A percentile compares a stretch with the other conserved stretches of the same genome.
These are phyloP conservation scores for Autographa gamma DNA, from an alignment of 2,888 invertebrate genomes.

Conservation along the genomic window DNA sequence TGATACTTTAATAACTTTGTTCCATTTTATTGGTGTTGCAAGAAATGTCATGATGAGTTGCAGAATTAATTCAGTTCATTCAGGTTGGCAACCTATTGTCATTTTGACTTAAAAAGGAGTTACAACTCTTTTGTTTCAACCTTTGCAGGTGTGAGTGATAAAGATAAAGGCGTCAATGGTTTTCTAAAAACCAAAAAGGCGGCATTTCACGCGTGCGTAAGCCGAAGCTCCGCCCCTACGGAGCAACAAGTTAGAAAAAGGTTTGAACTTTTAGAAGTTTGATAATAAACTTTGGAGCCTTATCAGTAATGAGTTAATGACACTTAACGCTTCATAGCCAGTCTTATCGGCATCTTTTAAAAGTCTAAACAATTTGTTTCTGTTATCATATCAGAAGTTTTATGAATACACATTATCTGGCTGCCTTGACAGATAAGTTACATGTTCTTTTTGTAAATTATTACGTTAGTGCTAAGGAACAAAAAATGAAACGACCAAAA, in stretches of 20 bases:
- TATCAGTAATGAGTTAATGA: slow-evolving; percentile 27
- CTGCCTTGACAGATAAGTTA: slow-evolving; percentile 52
- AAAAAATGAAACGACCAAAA: slow-evolving; percentile 25
- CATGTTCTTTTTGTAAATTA: slow-evolving; percentile 27
- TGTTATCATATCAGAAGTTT: slow-evolving; percentile 47
- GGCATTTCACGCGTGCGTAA: slow-evolving; percentile 75
- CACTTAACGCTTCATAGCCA: slow-evolving; percentile 25
- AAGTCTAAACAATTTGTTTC: slow-evolving; percentile 43
- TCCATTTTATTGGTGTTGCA: slow-evolving; percentile 14
- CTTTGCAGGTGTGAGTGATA: not conserved
- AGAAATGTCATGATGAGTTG: slow-evolving; percentile 10
- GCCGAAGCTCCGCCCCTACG: slow-evolving; percentile 75
- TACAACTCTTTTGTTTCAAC: not conserved
- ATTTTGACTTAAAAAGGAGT: not conserved
- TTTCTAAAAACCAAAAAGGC: slow-evolving; percentile 54
- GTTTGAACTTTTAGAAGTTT: slow-evolving; percentile 20
- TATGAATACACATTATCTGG: slow-evolving; percentile 38
- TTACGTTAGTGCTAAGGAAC: slow-evolving; percentile 20
- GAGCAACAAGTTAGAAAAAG: slow-evolving; percentile 76
- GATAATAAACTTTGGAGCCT: slow-evolving; percentile 23
- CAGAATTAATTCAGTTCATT: not conserved
- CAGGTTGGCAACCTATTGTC: not conserved
- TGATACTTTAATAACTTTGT: slow-evolving; percentile 24
- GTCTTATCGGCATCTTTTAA: slow-evolving; percentile 49
- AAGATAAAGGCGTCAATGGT: slow-evolving; percentile 32